Conservation (phyloP, 2,888 invertebrate species). For the Orthonychiurus folsomi region DNA sequence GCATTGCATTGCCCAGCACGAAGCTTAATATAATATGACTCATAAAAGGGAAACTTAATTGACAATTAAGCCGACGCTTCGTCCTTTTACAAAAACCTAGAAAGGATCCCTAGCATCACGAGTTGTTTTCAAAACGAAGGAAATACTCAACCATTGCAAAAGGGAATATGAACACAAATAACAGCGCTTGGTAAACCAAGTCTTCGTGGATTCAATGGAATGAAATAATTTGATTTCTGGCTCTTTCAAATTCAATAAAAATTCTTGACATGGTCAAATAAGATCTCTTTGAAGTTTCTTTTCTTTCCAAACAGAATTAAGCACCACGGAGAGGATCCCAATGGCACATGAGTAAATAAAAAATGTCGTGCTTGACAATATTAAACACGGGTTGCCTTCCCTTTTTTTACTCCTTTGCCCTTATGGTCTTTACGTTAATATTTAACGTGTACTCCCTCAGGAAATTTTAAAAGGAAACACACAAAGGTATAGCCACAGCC, state of each 20-base stretch:
- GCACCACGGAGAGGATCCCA: too few relatives aligned
- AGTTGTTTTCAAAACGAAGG: background rate
- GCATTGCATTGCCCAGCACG: background rate
- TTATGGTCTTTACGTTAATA: too few relatives aligned
- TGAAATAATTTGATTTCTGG: constrained; percentile 7
- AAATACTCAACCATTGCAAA: too few relatives aligned
- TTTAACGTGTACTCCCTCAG: too few relatives aligned
- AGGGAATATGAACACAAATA: background rate
- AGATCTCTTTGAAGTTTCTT: background rate
- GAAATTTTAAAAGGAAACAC: too few relatives aligned
- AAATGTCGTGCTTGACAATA: too few relatives aligned
- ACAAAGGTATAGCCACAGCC: too few relatives aligned
- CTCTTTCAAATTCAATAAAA: constrained; percentile 6
- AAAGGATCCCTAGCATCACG: background rate
- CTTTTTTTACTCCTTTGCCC: too few relatives aligned
- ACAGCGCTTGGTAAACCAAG: background rate
- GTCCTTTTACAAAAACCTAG: background rate
- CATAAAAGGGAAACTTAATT: constrained; percentile 29
- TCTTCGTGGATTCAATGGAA: background rate
- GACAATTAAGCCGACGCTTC: constrained; percentile 22
- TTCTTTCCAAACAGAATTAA: too few relatives aligned
- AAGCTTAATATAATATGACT: constrained; percentile 21
- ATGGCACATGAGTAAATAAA: too few relatives aligned
- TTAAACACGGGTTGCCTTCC: too few relatives aligned
- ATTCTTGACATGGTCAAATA: background rate